A percentile compares a stretch with the other conserved stretches of the same genome.
Evolutionary conservation across 2,797 vertebrate species (phyloP).

Genomic region (Huso huso): DNA sequence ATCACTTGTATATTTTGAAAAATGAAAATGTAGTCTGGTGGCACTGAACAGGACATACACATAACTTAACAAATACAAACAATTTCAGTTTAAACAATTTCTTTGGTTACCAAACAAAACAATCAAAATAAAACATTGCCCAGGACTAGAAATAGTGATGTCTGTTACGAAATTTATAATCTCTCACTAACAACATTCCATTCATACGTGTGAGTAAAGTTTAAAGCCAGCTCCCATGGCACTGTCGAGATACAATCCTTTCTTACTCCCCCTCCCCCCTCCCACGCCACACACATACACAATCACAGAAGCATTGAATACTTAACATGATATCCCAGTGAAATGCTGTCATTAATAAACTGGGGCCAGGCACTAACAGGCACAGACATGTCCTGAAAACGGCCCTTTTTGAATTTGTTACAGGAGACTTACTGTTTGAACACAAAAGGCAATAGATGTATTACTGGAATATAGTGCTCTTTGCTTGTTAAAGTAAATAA

Average conservation of each 20-base stretch:
- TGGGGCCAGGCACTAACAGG: too few relatives aligned
- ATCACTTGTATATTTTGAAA: too few relatives aligned
- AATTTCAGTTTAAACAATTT: not conserved
- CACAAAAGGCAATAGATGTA: too few relatives aligned
- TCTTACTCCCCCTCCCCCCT: not conserved
- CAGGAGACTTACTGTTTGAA: too few relatives aligned
- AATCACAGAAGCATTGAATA: not conserved
- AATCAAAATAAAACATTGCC: not conserved
- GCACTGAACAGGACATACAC: too few relatives aligned
- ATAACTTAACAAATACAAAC: not conserved
- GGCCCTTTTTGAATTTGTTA: too few relatives aligned
- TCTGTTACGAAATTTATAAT: not conserved
- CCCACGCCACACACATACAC: not conserved
- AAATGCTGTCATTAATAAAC: too few relatives aligned
- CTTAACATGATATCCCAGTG: too few relatives aligned
- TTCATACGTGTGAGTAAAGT: not conserved
- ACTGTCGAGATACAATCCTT: not conserved
- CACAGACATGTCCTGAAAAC: too few relatives aligned
- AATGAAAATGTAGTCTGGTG: too few relatives aligned
- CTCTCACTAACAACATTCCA: conserved; percentile 1
- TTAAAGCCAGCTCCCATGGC: not conserved
- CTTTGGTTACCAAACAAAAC: not conserved
- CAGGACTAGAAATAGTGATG: not conserved
- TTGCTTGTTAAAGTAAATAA: too few relatives aligned
- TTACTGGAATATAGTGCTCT: too few relatives aligned